These are phyloP conservation scores for Haemorhous mexicanus DNA, from an alignment of 2,113 vertebrate genomes.

Conservation along the genomic window DNA sequence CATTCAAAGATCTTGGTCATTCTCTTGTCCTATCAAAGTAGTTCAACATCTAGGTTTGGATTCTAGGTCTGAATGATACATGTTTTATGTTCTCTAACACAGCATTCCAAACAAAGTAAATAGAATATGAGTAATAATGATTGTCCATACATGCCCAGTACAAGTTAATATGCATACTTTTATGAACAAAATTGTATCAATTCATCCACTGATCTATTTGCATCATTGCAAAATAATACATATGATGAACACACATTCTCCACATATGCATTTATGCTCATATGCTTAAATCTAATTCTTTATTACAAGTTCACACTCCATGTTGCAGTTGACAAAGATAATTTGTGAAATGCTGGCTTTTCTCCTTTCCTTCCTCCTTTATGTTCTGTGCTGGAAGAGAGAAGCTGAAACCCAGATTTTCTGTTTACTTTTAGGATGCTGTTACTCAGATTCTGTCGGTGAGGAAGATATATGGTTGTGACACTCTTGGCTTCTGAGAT, in stretches of 20 bases:
- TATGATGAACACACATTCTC: neutral
- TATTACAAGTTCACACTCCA: neutral
- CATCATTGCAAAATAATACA: neutral
- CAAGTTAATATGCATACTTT: neutral
- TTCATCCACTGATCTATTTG: neutral
- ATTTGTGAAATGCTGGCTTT: neutral
- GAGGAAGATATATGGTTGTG: neutral
- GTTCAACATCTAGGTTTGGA: neutral
- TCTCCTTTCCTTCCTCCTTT: neutral
- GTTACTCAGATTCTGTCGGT: neutral
- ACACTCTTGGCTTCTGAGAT: neutral
- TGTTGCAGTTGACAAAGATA: neutral
- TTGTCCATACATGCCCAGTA: neutral
- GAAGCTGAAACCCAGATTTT: neutral
- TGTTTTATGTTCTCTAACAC: neutral
- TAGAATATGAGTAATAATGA: neutral
- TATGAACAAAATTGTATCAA: neutral
- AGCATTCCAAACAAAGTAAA: neutral
- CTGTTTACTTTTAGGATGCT: neutral
- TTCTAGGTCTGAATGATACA: neutral
- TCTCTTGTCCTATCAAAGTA: neutral
- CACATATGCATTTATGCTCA: neutral
- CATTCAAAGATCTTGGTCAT: neutral
- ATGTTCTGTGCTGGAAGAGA: neutral
- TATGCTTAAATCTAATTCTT: neutral